Percentiles rank a stretch among this genome's conserved stretches.
Conservation (phyloP, 2,797 vertebrate species). For the Champsocephalus esox region DNA sequence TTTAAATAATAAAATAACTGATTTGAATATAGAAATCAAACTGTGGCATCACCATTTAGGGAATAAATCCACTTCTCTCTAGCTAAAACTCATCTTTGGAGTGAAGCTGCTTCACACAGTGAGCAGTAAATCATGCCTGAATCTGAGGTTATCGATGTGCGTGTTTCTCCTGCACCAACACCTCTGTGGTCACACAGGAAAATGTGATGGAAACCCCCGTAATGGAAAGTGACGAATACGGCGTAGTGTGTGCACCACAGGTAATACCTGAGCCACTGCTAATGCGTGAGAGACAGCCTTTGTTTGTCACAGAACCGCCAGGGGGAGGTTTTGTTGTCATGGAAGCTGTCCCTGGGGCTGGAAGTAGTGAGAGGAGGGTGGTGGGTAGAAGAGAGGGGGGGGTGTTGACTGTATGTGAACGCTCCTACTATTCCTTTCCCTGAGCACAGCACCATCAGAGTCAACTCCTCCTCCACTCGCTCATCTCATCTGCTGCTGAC, state of each 20-base stretch:
- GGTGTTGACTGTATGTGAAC: constrained; percentile 61
- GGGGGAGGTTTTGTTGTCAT: constrained; percentile 56
- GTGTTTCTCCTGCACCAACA: constrained; percentile 23
- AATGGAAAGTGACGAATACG: constrained; percentile 25
- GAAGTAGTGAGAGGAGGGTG: constrained; percentile 26
- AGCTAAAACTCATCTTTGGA: constrained; percentile 9
- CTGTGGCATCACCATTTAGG: not conserved
- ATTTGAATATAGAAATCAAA: not conserved
- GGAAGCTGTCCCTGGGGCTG: constrained; percentile 51
- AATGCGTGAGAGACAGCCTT: constrained; percentile 32
- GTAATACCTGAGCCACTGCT: constrained; percentile 43
- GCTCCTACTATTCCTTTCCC: constrained; percentile 62
- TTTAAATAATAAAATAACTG: constrained; percentile 4
- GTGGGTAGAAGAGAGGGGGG: not conserved
- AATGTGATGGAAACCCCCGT: constrained; percentile 24
- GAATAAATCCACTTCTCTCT: constrained; percentile 8
- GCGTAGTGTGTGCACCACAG: constrained; percentile 23
- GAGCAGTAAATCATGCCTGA: constrained; percentile 29
- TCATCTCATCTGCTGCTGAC: constrained; percentile 70
- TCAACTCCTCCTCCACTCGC: constrained; percentile 47
- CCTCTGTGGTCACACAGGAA: constrained; percentile 22
- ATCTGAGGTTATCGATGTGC: constrained; percentile 42
- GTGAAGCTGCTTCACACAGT: constrained; percentile 17
- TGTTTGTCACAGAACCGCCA: constrained; percentile 55
- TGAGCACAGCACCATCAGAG: constrained; percentile 48